Conservation (phyloP, 2,888 invertebrate species). For the Dolomedes plantarius region DNA sequence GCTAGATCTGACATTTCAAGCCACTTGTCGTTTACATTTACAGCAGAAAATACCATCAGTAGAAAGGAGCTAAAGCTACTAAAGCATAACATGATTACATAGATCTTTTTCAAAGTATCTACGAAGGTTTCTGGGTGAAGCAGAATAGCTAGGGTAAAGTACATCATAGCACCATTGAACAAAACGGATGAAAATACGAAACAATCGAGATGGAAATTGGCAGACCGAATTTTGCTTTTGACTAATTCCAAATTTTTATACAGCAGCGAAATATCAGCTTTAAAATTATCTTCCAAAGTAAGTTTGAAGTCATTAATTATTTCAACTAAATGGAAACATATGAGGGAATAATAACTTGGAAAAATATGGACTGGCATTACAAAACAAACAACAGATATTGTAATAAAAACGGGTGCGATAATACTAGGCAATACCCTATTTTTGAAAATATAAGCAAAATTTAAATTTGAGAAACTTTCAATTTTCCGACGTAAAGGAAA, state of each 20-base stretch:
- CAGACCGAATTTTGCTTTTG: too few relatives aligned
- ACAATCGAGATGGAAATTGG: too few relatives aligned
- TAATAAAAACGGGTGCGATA: too few relatives aligned
- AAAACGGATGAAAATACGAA: background rate
- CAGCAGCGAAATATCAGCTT: too few relatives aligned
- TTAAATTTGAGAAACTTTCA: too few relatives aligned
- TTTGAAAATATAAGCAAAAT: too few relatives aligned
- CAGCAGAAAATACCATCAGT: background rate
- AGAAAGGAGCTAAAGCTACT: background rate
- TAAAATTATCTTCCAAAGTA: too few relatives aligned
- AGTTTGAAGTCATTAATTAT: background rate
- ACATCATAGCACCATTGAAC: background rate
- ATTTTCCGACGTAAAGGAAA: too few relatives aligned
- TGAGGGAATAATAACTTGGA: background rate
- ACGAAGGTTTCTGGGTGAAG: background rate
- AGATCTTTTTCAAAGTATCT: background rate
- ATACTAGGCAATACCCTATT: too few relatives aligned
- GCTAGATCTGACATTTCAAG: background rate
- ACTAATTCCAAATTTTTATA: too few relatives aligned
- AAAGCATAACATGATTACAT: background rate
- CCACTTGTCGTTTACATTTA: background rate
- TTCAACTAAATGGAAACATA: background rate
- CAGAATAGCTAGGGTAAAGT: background rate
- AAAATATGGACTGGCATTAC: background rate
- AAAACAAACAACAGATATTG: too few relatives aligned